Percentiles rank a stretch among this genome's conserved stretches.
These are phyloP conservation scores for Picathartes gymnocephalus DNA, from an alignment of 2,113 vertebrate species.

Conservation along the genomic window DNA sequence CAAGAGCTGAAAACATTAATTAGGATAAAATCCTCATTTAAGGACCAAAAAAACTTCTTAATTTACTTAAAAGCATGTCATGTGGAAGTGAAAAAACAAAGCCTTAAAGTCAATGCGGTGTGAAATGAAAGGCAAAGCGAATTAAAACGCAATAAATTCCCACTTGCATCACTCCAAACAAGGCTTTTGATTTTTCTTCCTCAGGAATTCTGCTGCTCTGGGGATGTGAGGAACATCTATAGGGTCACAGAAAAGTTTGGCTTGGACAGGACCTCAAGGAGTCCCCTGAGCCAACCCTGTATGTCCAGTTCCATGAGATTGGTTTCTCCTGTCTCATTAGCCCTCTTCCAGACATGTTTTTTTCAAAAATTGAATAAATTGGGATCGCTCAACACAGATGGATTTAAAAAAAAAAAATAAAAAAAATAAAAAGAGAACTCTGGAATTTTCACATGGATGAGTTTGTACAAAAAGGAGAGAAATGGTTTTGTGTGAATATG, in stretches of 20 bases:
- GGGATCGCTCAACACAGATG: not conserved
- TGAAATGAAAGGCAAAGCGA: not conserved
- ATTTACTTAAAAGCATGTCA: not conserved
- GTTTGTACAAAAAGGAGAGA: not conserved
- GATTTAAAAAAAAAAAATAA: not conserved
- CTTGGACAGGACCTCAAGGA: not conserved
- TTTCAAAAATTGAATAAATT: not conserved
- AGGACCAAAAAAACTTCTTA: not conserved
- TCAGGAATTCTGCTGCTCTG: not conserved
- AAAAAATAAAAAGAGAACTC: not conserved
- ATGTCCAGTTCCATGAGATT: not conserved
- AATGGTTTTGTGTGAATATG: not conserved
- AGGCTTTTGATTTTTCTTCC: not conserved
- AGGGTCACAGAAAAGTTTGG: not conserved
- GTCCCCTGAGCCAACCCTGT: not conserved
- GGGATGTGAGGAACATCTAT: not conserved
- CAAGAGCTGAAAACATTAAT: not conserved
- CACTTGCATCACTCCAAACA: not conserved
- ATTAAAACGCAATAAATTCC: not conserved
- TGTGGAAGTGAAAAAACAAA: not conserved
- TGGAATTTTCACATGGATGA: not conserved
- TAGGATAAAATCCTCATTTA: not conserved
- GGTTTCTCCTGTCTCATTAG: not conserved
- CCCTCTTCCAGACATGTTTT: not conserved
- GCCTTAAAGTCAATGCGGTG: not conserved